Evolutionary conservation across 2,888 invertebrate genomes (phyloP).

Genomic region (Apantesis nais): DNA sequence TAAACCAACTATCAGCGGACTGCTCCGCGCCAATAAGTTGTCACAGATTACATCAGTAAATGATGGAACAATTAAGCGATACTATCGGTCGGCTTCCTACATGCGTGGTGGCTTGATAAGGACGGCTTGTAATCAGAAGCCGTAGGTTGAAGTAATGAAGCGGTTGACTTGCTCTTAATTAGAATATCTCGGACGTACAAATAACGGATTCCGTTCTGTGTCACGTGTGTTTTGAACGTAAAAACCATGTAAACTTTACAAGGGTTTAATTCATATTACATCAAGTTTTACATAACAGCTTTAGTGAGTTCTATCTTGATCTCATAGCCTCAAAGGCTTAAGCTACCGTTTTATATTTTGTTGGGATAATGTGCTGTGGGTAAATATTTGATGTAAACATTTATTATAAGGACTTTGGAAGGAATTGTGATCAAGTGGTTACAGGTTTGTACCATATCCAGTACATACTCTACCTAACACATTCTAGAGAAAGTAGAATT

Average conservation of each 20-base stretch:
- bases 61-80: constrained; percentile 47
- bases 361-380: too few relatives aligned
- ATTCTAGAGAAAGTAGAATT: too few relatives aligned
- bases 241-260: neutral
- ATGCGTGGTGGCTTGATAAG: constrained; percentile 40
- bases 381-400: too few relatives aligned
- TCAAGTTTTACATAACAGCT: too few relatives aligned
- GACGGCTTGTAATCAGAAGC: constrained; percentile 30
- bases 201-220: constrained; percentile 28
- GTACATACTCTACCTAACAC: too few relatives aligned
- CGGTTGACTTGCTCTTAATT: constrained; percentile 39
- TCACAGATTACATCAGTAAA: constrained; percentile 43
- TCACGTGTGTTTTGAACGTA: neutral
- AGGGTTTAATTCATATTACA: neutral
- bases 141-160: constrained; percentile 42
- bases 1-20: constrained; percentile 10
- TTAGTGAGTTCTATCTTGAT: too few relatives aligned
- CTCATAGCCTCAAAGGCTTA: too few relatives aligned
- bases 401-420: too few relatives aligned
- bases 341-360: too few relatives aligned
- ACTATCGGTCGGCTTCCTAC: constrained; percentile 32
- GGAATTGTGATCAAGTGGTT: too few relatives aligned
- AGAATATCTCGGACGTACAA: constrained; percentile 24
- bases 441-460: too few relatives aligned
- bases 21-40: constrained; percentile 22